Percentiles rank a stretch among this genome's conserved stretches.
phyloP scores from a whole-genome alignment of 2,113 vertebrate genomes.

The Rafetus swinhoei region DNA sequence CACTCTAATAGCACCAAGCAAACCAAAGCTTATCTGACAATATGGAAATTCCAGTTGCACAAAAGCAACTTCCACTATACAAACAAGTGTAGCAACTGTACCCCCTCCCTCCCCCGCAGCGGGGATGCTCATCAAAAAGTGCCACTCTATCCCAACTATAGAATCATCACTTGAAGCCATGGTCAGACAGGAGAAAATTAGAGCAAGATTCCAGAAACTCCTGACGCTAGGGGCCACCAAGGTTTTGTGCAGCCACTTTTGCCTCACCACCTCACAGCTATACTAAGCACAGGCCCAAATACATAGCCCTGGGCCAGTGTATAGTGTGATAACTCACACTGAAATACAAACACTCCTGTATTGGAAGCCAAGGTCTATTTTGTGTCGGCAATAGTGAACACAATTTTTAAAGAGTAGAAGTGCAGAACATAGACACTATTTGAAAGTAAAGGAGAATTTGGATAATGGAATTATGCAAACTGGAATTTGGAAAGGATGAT shows the following conservation, averaged over 20 bases:
- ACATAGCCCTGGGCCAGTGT: neutral
- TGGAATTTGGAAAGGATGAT: slow-evolving; percentile 4
- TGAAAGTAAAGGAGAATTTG: neutral
- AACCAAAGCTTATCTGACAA: neutral
- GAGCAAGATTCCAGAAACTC: neutral
- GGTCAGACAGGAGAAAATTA: neutral
- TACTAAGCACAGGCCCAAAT: rapidly evolving
- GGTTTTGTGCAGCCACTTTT: neutral
- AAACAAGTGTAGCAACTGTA: neutral
- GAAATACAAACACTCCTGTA: rapidly evolving
- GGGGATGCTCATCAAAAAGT: neutral
- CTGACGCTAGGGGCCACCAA: neutral
- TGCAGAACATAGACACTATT: neutral
- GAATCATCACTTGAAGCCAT: neutral
- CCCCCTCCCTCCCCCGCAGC: too few species aligned
- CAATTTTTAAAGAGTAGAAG: neutral
- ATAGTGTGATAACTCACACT: neutral
- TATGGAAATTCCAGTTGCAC: neutral
- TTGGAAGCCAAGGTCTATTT: neutral
- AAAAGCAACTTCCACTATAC: neutral
- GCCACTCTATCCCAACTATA: neutral
- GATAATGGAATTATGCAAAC: rapidly evolving
- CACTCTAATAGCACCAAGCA: neutral
- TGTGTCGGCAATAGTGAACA: neutral
- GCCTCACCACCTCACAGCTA: neutral